Evolutionary conservation across 2,888 invertebrate species (phyloP).

Genomic region (Aethes cnicana): DNA sequence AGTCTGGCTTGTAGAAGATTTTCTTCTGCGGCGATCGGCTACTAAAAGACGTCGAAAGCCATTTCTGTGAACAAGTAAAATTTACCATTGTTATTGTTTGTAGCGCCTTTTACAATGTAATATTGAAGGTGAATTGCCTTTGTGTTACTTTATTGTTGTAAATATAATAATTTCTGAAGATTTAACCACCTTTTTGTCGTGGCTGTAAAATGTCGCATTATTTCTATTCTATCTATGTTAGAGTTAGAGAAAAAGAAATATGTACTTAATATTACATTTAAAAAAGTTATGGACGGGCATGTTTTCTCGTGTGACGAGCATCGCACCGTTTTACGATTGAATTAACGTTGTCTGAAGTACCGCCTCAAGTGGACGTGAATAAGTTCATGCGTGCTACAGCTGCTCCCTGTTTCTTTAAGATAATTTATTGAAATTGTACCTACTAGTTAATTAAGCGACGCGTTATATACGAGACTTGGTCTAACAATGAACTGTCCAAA

Average conservation of each 20-base stretch:
- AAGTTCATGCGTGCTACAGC: slow-evolving; percentile 20
- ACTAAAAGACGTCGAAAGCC: slow-evolving; percentile 1
- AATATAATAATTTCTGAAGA: too few relatives aligned
- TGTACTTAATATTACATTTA: not conserved
- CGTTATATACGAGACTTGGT: too few relatives aligned
- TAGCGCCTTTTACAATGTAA: too few relatives aligned
- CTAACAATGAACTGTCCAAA: too few relatives aligned
- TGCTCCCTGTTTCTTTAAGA: slow-evolving; percentile 11
- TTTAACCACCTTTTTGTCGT: too few relatives aligned
- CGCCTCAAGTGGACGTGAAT: slow-evolving; percentile 20
- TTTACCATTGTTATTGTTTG: too few relatives aligned
- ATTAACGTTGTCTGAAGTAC: slow-evolving; percentile 11
- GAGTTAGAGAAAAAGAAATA: not conserved
- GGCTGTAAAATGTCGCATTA: too few relatives aligned
- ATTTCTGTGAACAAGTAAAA: slow-evolving; percentile 14
- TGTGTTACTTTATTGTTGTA: too few relatives aligned
- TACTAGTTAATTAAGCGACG: too few relatives aligned
- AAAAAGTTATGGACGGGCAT: not conserved
- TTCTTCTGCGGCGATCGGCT: not conserved
- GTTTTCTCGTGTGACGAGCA: not conserved
- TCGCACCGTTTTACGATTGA: not conserved
- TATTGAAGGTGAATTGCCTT: too few relatives aligned
- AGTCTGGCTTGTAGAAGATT: not conserved
- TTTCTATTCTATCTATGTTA: too few relatives aligned
- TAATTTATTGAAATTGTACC: too few relatives aligned